phyloP scores from a whole-genome alignment of 2,888 invertebrate genomes.

The Melitaea athalia region DNA sequence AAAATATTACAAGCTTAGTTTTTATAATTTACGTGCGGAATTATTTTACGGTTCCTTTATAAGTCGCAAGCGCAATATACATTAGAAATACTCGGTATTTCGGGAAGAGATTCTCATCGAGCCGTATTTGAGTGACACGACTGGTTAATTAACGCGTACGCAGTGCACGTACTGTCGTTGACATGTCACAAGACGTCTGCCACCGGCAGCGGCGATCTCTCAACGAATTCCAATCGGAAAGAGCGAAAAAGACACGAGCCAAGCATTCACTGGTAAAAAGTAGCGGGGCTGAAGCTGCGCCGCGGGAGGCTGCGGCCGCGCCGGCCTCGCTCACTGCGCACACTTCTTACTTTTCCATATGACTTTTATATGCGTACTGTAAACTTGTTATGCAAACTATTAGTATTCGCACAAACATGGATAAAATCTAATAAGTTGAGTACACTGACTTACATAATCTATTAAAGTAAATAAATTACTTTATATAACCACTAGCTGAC shows the following conservation, averaged over 20 bases:
- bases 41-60: slow-evolving; percentile 27
- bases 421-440: not conserved
- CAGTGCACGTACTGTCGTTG: slow-evolving; percentile 74
- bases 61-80: slow-evolving; percentile 42
- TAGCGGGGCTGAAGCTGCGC: slow-evolving; percentile 65
- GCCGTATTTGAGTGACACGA: slow-evolving; percentile 62
- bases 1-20: too few relatives aligned
- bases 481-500: not conserved
- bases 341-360: slow-evolving; percentile 26
- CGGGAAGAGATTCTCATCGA: slow-evolving; percentile 57
- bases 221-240: slow-evolving; percentile 79
- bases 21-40: not conserved
- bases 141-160: slow-evolving; percentile 78
- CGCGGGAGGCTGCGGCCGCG: slow-evolving; percentile 64
- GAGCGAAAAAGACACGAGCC: slow-evolving; percentile 82
- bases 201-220: slow-evolving; percentile 80
- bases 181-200: slow-evolving; percentile 81
- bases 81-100: slow-evolving; percentile 55
- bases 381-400: slow-evolving; percentile 27
- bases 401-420: slow-evolving; percentile 3
- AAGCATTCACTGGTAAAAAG: slow-evolving; percentile 76
- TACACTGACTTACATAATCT: not conserved
- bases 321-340: slow-evolving; percentile 24
- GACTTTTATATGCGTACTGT: slow-evolving; percentile 35
- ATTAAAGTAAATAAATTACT: not conserved